A percentile compares a stretch with the other conserved stretches of the same genome.
phyloP scores from a whole-genome alignment of 2,113 vertebrate genomes.

The Brachyhypopomus occidentalis region DNA sequence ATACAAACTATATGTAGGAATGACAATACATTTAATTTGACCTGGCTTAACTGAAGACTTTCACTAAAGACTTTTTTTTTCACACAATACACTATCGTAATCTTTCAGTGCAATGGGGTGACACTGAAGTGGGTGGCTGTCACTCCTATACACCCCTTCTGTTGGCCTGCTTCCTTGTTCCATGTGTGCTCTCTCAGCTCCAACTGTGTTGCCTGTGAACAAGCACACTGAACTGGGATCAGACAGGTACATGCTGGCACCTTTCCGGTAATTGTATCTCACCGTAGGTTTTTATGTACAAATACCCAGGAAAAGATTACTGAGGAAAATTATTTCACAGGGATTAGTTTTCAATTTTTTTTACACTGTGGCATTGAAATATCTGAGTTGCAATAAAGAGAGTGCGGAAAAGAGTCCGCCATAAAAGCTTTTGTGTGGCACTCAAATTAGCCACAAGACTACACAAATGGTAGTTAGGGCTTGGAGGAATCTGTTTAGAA shows the following conservation, averaged over 20 bases:
- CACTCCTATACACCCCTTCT: no score
- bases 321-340: not conserved
- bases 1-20: no score
- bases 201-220: no score
- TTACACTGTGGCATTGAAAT: not conserved
- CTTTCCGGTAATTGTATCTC: not conserved
- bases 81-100: no score
- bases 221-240: not conserved
- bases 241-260: not conserved
- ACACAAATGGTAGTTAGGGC: slow-evolving; percentile 1
- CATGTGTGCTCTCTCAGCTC: no score
- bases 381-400: not conserved
- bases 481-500: not conserved
- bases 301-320: not conserved
- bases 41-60: no score
- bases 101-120: no score
- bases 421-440: not conserved
- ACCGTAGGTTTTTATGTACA: not conserved
- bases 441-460: not conserved
- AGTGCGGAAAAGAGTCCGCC: not conserved
- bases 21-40: no score
- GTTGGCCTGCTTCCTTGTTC: not conserved
- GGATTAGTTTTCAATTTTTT: not conserved
- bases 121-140: no score
- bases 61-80: no score